A percentile compares a stretch with the other conserved stretches of the same genome.
Conservation (phyloP, 2,888 invertebrate genomes). For the Teinopalpus imperialis region DNA sequence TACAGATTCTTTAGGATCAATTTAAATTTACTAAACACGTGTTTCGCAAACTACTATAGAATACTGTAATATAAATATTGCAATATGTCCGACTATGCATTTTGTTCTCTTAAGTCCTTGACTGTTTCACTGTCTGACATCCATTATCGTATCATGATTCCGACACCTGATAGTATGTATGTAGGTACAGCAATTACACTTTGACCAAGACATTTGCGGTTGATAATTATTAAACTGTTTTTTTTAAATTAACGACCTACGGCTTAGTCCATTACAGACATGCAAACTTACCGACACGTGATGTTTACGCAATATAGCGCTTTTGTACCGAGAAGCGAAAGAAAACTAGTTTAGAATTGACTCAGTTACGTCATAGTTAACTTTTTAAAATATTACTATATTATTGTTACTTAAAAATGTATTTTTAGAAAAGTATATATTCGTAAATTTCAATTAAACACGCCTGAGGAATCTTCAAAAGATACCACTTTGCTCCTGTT, state of each 20-base stretch:
- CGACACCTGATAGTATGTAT: constrained; percentile 3
- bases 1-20: too few species aligned
- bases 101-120: not conserved
- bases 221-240: constrained; percentile 10
- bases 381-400: not conserved
- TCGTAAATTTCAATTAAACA: too few species aligned
- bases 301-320: constrained; percentile 1
- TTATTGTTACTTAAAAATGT: too few species aligned
- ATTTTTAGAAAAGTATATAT: too few species aligned
- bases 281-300: constrained; percentile 16
- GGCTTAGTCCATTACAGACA: constrained; percentile 20
- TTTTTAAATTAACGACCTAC: constrained; percentile 4
- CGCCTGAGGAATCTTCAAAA: too few species aligned
- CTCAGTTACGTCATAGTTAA: constrained; percentile 2
- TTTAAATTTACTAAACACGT: too few species aligned
- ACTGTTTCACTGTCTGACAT: not conserved
- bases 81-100: not conserved
- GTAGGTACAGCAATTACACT: constrained; percentile 13
- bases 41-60: too few species aligned
- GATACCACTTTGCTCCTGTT: too few species aligned
- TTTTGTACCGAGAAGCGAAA: constrained; percentile 12
- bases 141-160: not conserved
- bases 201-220: constrained; percentile 23
- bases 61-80: too few species aligned
- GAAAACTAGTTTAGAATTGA: constrained; percentile 2